Evolutionary conservation across 2,888 invertebrate genomes (phyloP).

Genomic region (Zygogramma bicolorata): DNA sequence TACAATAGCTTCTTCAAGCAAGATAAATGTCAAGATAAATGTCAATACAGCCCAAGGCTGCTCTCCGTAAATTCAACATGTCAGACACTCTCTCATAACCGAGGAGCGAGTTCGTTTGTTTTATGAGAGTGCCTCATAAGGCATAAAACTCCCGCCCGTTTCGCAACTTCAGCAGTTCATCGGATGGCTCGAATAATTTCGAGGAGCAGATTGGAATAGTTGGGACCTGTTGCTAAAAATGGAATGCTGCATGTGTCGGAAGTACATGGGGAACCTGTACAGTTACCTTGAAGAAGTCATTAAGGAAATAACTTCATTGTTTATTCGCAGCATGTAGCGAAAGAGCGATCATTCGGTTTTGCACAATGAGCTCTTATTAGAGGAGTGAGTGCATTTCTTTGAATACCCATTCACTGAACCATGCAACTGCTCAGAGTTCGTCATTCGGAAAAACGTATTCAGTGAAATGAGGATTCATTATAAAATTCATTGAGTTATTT

Average conservation of each 20-base stretch:
- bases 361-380: too few species aligned
- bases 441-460: too few species aligned
- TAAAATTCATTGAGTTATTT: too few species aligned
- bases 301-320: background rate
- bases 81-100: conserved; percentile 22
- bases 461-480: too few species aligned
- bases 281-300: background rate
- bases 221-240: conserved; percentile 19
- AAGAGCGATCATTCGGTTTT: too few species aligned
- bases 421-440: too few species aligned
- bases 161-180: conserved; percentile 14
- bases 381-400: too few species aligned
- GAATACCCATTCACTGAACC: too few species aligned
- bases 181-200: conserved; percentile 18
- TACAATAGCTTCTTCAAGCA: too few species aligned
- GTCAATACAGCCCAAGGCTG: background rate
- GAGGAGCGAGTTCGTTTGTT: conserved; percentile 21
- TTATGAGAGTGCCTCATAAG: conserved; percentile 20
- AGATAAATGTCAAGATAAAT: background rate
- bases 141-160: conserved; percentile 15
- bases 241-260: conserved; percentile 6
- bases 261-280: background rate
- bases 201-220: conserved; percentile 8
- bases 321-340: background rate
- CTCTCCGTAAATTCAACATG: conserved; percentile 21